These are phyloP conservation scores for Rhogogaster chlorosoma DNA, from an alignment of 2,888 invertebrate genomes.

Conservation along the genomic window DNA sequence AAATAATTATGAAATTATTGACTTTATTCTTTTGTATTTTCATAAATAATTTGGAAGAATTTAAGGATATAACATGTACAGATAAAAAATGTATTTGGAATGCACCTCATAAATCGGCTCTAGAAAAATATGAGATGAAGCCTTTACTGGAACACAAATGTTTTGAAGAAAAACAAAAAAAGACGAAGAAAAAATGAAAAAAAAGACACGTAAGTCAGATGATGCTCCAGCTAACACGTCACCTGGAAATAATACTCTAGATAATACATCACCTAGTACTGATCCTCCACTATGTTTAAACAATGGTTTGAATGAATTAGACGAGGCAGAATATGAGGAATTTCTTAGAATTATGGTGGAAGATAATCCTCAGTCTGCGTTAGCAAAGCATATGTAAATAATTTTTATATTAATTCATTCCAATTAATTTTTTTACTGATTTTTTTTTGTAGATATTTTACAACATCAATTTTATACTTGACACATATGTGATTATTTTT, in stretches of 20 bases:
- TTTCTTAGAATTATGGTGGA: slow-evolving; percentile 19
- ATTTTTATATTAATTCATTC: slow-evolving; percentile 25
- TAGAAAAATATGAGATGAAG: slow-evolving; percentile 36
- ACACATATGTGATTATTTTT: neutral
- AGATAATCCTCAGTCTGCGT: slow-evolving; percentile 5
- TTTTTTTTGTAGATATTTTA: slow-evolving; percentile 25
- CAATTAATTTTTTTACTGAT: slow-evolving; percentile 18
- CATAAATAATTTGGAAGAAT: slow-evolving; percentile 49
- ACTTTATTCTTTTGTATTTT: slow-evolving; percentile 34
- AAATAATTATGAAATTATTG: slow-evolving; percentile 21
- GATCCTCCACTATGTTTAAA: slow-evolving; percentile 13
- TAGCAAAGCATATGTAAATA: slow-evolving; percentile 35
- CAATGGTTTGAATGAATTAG: neutral
- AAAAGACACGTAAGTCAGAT: neutral
- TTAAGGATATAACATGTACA: slow-evolving; percentile 6
- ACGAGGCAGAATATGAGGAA: slow-evolving; percentile 20
- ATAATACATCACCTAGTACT: neutral
- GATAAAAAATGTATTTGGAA: slow-evolving; percentile 39
- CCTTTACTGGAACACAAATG: slow-evolving; percentile 27
- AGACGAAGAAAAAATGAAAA: neutral
- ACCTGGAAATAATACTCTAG: neutral
- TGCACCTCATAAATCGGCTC: slow-evolving; percentile 16
- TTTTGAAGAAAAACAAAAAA: slow-evolving; percentile 23
- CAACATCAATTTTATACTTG: slow-evolving; percentile 1
- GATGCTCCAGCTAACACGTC: neutral